Evolutionary conservation across 2,797 vertebrate species (phyloP).

Genomic region (Sarcoramphus papa): DNA sequence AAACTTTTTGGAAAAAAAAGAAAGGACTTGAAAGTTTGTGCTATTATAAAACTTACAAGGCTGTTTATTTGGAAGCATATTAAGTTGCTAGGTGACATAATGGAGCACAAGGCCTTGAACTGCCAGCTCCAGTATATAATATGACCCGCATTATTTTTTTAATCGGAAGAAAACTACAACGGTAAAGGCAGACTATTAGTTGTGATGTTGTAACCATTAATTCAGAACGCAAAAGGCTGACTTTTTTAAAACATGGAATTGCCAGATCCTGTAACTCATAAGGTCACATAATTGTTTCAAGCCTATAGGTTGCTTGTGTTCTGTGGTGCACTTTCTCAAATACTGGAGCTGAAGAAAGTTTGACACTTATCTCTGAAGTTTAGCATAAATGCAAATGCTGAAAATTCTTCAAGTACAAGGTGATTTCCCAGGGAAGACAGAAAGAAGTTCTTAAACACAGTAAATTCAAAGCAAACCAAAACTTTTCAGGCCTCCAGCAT

Average conservation of each 20-base stretch:
- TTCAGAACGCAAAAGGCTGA: not conserved
- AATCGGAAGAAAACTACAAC: not conserved
- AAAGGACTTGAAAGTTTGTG: not conserved
- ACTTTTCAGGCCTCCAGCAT: not conserved
- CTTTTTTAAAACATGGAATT: not conserved
- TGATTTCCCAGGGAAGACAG: not conserved
- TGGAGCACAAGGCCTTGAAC: slow-evolving; percentile 29
- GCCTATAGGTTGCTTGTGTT: not conserved
- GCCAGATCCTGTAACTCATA: not conserved
- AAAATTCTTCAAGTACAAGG: not conserved
- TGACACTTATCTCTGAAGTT: not conserved
- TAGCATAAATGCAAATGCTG: not conserved
- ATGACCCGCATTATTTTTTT: not conserved
- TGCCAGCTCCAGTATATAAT: not conserved
- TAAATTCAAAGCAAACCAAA: not conserved
- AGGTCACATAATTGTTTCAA: not conserved
- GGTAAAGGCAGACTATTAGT: fast-evolving
- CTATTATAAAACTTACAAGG: slow-evolving; percentile 28
- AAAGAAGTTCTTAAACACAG: not conserved
- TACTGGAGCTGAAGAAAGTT: not conserved
- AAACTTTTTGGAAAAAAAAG: not conserved
- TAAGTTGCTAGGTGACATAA: slow-evolving; percentile 67
- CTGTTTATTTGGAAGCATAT: slow-evolving; percentile 53
- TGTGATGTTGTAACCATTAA: not conserved
- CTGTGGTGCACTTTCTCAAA: not conserved